Conservation (phyloP, 2,888 invertebrate species). For the Hydrotaea diabolus region DNA sequence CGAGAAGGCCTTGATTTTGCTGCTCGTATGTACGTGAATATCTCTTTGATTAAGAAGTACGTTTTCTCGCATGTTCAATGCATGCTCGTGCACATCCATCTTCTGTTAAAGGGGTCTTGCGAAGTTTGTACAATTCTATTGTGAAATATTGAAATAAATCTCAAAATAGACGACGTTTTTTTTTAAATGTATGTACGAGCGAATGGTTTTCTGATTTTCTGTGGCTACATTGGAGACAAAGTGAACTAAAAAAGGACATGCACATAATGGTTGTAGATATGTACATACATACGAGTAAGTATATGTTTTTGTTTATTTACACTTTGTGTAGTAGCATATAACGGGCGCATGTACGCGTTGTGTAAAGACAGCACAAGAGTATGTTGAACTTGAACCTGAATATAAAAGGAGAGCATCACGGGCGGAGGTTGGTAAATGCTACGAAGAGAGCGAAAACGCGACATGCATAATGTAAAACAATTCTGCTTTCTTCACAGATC, state of each 20-base stretch:
- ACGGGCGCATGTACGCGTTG: background rate
- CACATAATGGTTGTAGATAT: no score
- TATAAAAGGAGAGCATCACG: slow-evolving; percentile 1
- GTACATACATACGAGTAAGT: no score
- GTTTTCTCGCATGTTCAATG: background rate
- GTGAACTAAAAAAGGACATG: slow-evolving; percentile 33
- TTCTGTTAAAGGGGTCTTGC: background rate
- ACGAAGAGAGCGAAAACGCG: background rate
- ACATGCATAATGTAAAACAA: background rate
- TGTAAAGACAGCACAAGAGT: background rate
- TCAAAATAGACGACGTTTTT: slow-evolving; percentile 1
- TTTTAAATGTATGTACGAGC: background rate
- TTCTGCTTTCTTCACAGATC: background rate
- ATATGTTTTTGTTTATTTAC: background rate
- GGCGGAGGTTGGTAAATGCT: background rate
- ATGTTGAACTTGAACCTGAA: slow-evolving; percentile 40
- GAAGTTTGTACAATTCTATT: background rate
- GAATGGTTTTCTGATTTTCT: background rate
- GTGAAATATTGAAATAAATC: slow-evolving; percentile 31
- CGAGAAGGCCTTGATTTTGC: no score
- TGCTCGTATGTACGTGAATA: no score
- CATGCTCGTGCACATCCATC: slow-evolving; percentile 7
- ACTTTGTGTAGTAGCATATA: background rate
- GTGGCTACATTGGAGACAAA: slow-evolving; percentile 3
- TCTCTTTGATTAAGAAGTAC: slow-evolving; percentile 43